Base-by-base conservation (phyloP, 1,140 invertebrate species). In the Cylas formicarius region DNA sequence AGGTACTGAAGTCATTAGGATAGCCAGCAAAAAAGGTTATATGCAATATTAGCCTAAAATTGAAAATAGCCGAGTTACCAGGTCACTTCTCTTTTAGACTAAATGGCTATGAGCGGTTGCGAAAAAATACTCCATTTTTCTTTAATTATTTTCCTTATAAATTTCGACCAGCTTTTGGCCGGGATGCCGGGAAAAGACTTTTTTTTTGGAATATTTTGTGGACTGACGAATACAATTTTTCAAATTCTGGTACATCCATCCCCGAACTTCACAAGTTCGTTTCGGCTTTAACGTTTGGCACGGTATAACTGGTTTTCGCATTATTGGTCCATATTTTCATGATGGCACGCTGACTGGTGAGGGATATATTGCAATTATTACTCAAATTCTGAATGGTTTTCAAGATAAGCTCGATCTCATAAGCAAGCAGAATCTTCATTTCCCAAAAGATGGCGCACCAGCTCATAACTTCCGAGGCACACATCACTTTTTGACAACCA, bases 331-430 rank as follows among this genome's bases (percentile, higher is more conserved):
- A 10, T 20, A 38, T 26, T 39, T 45, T 38, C 39, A 28, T 26
- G 34, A 38, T 1, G 35, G 35, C 20, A 38, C 20, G 21, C n/a
- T 20, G 27, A 33, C 29, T 36, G 27, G 2, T 43, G 29, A 34
- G 35, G 22, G 11, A 16, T 44, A 35, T 26, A 11, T 23, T 11
- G 28, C 19, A 44, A 24, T 41, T 41, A 41, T 41, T 16, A 41
- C 26, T 1, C 7, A 32, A 41, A 41, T 41, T 41, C 16, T 41
- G 18, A 33, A 29, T 41, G 32, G 32, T 41, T 41, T 41, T 11
- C 17, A 29, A 41, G 28, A 33, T 10, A 16, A 41, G 32, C 9
- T 41, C 8, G 27, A 38, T 9, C 21, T 38, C 1, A 38, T 24
- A 38, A 38, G 2, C 27, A 38, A 24, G 13, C 36, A 38, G 19